Percentiles rank a stretch among this genome's conserved stretches.
phyloP scores from a whole-genome alignment of 1,140 invertebrate genomes.

The Nilaparvata lugens region DNA sequence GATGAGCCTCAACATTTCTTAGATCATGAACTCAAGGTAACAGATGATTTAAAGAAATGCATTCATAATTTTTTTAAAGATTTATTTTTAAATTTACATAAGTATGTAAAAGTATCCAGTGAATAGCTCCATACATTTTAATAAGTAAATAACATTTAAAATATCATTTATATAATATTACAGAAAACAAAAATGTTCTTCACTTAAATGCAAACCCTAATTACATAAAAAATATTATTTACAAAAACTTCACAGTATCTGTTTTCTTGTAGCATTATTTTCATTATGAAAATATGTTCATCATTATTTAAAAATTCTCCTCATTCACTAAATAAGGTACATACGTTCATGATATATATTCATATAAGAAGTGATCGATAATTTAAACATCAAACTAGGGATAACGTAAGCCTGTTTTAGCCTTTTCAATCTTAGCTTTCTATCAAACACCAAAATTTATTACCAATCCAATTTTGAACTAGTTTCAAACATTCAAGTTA shows the following conservation, averaged over 20 bases:
- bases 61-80: too few relatives aligned
- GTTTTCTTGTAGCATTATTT: not conserved
- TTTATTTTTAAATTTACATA: conserved; percentile 11
- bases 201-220: conserved; percentile 16
- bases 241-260: conserved; percentile 6
- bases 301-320: conserved; percentile 14
- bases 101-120: conserved; percentile 19
- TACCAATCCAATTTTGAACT: not conserved
- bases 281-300: conserved; percentile 14
- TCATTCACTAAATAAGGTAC: conserved; percentile 16
- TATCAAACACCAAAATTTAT: not conserved
- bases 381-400: not conserved
- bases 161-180: conserved; percentile 19
- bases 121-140: conserved; percentile 17
- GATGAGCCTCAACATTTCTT: too few relatives aligned
- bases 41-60: too few relatives aligned
- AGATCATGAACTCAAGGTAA: too few relatives aligned
- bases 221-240: conserved; percentile 19
- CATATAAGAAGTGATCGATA: not conserved
- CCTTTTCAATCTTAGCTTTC: not conserved
- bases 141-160: conserved; percentile 17
- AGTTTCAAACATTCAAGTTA: conserved; percentile 10
- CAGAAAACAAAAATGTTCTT: conserved; percentile 9
- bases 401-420: not conserved
- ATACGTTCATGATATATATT: conserved; percentile 3